phyloP scores from a whole-genome alignment of 1,140 invertebrate genomes.

The Pseudomyrmex concolor region DNA sequence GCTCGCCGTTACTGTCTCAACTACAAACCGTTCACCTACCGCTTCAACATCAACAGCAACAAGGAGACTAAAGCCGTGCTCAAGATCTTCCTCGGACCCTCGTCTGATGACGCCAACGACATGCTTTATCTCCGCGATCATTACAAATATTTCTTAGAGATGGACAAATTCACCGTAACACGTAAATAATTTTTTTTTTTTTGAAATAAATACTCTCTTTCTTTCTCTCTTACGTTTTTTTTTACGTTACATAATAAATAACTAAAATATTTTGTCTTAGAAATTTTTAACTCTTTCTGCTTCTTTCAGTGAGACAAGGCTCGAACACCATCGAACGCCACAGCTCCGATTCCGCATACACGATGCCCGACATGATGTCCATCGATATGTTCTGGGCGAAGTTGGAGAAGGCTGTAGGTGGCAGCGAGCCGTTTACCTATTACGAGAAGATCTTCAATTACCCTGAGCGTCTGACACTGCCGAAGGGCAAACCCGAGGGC shows the following conservation, averaged over 20 bases:
- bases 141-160: constrained; percentile 82
- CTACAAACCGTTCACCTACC: constrained; percentile 88
- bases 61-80: constrained; percentile 83
- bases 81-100: constrained; percentile 83
- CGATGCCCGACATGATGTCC: constrained; percentile 83
- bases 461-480: constrained; percentile 82
- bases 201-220: not conserved
- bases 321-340: constrained; percentile 81
- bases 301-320: constrained; percentile 81
- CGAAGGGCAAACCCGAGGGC: constrained; percentile 82
- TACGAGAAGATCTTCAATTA: constrained; percentile 80
- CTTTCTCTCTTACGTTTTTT: not conserved
- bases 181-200: constrained; percentile 73
- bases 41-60: constrained; percentile 84
- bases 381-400: constrained; percentile 86
- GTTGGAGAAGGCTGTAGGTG: constrained; percentile 79
- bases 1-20: constrained; percentile 86
- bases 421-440: constrained; percentile 80
- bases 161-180: constrained; percentile 83
- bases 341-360: constrained; percentile 82
- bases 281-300: not conserved
- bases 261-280: not conserved
- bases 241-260: not conserved
- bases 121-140: constrained; percentile 73
- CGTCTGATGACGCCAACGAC: constrained; percentile 78